Evolutionary conservation across 1,140 invertebrate species (phyloP).

Genomic region (Scaptomyza hsui): DNA sequence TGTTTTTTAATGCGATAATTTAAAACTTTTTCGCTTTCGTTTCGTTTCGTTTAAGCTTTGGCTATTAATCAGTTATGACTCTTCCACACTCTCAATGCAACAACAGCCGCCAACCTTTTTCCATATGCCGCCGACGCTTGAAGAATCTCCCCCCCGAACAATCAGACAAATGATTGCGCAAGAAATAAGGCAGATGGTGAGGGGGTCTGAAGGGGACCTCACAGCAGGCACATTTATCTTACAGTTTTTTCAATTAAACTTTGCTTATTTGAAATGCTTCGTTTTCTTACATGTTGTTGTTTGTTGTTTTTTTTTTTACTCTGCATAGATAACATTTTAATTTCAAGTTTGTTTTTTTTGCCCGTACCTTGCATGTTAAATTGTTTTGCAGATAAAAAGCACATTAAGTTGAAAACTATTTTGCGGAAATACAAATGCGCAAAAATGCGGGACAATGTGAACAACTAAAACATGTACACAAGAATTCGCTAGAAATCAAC

Average conservation of each 20-base stretch:
- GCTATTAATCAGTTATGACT: constrained; percentile 66
- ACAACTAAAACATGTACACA: neutral
- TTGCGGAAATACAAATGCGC: constrained; percentile 46
- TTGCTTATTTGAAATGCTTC: constrained; percentile 48
- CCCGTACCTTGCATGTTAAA: constrained; percentile 50
- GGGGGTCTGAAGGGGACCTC: neutral
- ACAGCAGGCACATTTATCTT: constrained; percentile 47
- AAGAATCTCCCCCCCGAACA: constrained; percentile 35
- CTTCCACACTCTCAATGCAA: constrained; percentile 24
- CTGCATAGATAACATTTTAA: constrained; percentile 64
- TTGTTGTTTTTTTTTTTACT: constrained; percentile 2
- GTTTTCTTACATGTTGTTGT: constrained; percentile 26
- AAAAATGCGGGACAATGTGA: constrained; percentile 17
- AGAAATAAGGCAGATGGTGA: constrained; percentile 1
- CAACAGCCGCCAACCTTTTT: constrained; percentile 13
- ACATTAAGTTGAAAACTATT: constrained; percentile 50
- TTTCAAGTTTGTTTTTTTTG: too few relatives aligned
- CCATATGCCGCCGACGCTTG: constrained; percentile 31
- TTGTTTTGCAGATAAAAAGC: constrained; percentile 58
- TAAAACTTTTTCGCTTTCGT: constrained; percentile 67
- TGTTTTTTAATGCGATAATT: constrained; percentile 62
- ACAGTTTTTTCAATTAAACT: constrained; percentile 63
- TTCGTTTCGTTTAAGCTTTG: constrained; percentile 63
- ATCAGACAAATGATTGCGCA: constrained; percentile 43
- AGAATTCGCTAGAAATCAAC: constrained; percentile 25